Evolutionary conservation across 2,797 vertebrate genomes (phyloP).

Genomic region (Clamator glandarius): DNA sequence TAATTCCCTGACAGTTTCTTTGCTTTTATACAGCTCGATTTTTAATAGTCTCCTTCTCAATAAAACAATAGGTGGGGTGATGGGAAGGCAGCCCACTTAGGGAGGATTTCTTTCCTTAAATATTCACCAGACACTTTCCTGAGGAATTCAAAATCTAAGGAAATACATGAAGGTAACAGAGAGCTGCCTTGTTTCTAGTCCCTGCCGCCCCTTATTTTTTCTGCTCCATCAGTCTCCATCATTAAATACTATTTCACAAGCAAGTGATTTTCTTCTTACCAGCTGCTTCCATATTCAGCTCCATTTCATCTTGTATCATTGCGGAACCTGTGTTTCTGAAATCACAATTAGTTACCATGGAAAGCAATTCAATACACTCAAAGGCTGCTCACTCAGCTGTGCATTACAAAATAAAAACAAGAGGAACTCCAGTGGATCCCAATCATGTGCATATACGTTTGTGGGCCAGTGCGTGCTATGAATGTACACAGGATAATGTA

Average conservation of each 20-base stretch:
- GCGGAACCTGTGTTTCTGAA: constrained; percentile 35
- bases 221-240: constrained; percentile 5
- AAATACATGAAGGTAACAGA: background rate
- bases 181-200: background rate
- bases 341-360: constrained; percentile 60
- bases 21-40: background rate
- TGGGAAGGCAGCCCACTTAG: background rate
- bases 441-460: too few relatives aligned
- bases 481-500: background rate
- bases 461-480: background rate
- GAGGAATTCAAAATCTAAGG: background rate
- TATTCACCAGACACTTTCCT: background rate
- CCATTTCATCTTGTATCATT: constrained; percentile 23
- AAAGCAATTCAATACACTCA: constrained; percentile 9
- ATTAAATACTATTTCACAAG: constrained; percentile 45
- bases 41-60: background rate
- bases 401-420: background rate
- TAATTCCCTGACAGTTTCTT: background rate
- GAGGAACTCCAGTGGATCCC: background rate
- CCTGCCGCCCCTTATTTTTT: background rate
- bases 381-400: background rate
- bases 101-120: background rate
- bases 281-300: constrained; percentile 47
- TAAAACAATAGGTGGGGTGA: background rate
- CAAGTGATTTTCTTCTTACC: constrained; percentile 40